These are phyloP conservation scores for Myocastor coypus DNA, from an alignment of 2,113 vertebrate genomes.

Conservation along the genomic window DNA sequence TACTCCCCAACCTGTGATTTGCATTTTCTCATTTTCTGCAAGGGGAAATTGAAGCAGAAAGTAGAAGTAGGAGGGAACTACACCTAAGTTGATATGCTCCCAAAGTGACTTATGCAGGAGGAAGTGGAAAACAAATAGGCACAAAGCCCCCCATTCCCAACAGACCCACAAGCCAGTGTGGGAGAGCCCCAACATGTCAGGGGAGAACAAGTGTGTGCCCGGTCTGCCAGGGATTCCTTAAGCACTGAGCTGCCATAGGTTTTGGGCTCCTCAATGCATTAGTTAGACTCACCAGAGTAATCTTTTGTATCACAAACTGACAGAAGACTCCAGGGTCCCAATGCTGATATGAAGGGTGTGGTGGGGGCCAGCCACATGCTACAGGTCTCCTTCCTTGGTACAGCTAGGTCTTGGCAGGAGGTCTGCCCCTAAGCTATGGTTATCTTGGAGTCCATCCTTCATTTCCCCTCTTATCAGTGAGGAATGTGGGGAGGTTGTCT, in stretches of 20 bases:
- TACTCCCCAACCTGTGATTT: not conserved
- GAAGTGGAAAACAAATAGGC: too few species aligned
- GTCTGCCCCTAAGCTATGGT: conserved; percentile 23
- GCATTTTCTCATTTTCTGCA: not conserved
- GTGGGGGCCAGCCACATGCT: not conserved
- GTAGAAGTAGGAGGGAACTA: not conserved
- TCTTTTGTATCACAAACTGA: not conserved
- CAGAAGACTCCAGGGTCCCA: not conserved
- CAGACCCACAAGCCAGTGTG: not conserved
- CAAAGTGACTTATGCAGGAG: not conserved
- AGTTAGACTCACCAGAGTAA: not conserved
- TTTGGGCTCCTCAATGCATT: not conserved
- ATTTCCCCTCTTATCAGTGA: conserved; percentile 66
- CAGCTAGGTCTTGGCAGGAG: not conserved
- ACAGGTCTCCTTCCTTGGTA: not conserved
- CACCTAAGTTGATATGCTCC: not conserved
- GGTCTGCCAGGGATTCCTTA: too few species aligned
- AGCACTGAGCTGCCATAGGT: fast-evolving
- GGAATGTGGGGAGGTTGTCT: conserved; percentile 37
- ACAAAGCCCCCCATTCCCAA: not conserved
- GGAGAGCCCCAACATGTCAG: fast-evolving
- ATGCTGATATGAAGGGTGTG: not conserved
- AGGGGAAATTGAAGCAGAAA: not conserved
- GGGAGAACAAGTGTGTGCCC: fast-evolving
- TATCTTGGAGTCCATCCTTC: conserved; percentile 69